Conservation (phyloP, 2,888 invertebrate genomes). For the Monochamus alternatus region DNA sequence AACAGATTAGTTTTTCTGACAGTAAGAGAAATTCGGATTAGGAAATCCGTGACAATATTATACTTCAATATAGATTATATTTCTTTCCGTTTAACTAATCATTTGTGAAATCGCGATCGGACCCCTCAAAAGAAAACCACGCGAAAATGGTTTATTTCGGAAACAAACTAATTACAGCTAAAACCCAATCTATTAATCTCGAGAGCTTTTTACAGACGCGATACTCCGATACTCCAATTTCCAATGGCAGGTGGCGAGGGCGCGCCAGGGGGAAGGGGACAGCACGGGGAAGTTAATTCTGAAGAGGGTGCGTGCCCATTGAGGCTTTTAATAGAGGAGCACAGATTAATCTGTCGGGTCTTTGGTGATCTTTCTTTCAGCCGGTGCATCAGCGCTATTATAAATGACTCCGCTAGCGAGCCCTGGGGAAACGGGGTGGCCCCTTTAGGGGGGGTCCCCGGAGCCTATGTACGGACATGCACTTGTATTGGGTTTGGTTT, state of each 20-base stretch:
- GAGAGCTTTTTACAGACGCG: constrained; percentile 37
- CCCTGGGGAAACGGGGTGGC: constrained; percentile 54
- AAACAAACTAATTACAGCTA: constrained; percentile 37
- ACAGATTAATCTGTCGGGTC: constrained; percentile 69
- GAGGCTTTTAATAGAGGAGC: constrained; percentile 69
- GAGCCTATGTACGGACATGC: neutral
- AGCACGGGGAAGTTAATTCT: constrained; percentile 55
- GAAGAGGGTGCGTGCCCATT: constrained; percentile 65
- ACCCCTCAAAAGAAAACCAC: neutral
- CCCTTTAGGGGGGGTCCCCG: constrained; percentile 1
- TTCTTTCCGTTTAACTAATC: neutral
- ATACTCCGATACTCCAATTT: constrained; percentile 39
- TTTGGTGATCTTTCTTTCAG: constrained; percentile 69
- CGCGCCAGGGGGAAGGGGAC: constrained; percentile 13
- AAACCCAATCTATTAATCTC: constrained; percentile 43
- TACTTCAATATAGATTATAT: too few species aligned
- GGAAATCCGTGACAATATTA: too few species aligned
- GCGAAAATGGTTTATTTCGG: neutral
- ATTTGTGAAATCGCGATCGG: neutral
- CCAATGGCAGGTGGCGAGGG: constrained; percentile 37
- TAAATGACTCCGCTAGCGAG: constrained; percentile 62
- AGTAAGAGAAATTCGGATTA: too few species aligned
- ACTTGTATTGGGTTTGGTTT: neutral
- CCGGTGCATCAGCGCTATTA: constrained; percentile 65
- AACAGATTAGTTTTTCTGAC: too few species aligned